Conservation (phyloP, 2,113 vertebrate genomes). For the Periophthalmodon schlosseri region DNA sequence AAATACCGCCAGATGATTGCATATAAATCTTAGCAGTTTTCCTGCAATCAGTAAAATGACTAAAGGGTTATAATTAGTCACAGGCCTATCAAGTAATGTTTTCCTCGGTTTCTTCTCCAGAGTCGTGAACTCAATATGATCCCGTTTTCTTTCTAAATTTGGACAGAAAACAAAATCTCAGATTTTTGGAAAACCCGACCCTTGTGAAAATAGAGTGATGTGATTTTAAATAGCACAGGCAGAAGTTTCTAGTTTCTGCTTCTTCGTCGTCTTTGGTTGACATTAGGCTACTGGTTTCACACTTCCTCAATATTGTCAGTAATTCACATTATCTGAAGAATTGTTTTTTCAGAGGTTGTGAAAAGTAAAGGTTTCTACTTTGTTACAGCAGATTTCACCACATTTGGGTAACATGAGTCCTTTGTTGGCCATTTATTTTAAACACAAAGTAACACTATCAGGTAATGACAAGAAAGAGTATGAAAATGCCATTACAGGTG, state of each 20-base stretch:
- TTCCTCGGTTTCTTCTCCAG: conserved; percentile 48
- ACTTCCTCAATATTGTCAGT: conserved; percentile 10
- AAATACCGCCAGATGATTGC: too few species aligned
- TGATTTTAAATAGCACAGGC: conserved; percentile 44
- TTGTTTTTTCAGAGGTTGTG: too few species aligned
- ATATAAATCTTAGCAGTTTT: too few species aligned
- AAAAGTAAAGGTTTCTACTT: too few species aligned
- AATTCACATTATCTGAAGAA: conserved; percentile 18
- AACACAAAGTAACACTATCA: conserved; percentile 21
- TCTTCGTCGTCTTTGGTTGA: conserved; percentile 7
- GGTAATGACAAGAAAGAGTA: conserved; percentile 1
- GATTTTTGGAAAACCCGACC: conserved; percentile 26
- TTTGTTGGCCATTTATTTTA: conserved; percentile 24
- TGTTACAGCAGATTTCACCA: conserved; percentile 31
- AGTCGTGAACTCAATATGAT: conserved; percentile 48
- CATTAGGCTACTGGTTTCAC: conserved; percentile 33
- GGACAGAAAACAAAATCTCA: conserved; percentile 34
- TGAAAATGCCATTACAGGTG: too few species aligned
- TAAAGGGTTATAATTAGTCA: conserved; percentile 29
- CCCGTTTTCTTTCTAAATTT: conserved; percentile 64
- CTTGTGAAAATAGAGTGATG: conserved; percentile 48
- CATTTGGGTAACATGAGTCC: conserved; percentile 17
- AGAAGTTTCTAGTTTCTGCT: conserved; percentile 21
- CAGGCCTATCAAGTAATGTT: conserved; percentile 46
- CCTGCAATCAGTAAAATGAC: conserved; percentile 2